Conservation (phyloP, 2,888 invertebrate species). For the Tipula helvola region DNA sequence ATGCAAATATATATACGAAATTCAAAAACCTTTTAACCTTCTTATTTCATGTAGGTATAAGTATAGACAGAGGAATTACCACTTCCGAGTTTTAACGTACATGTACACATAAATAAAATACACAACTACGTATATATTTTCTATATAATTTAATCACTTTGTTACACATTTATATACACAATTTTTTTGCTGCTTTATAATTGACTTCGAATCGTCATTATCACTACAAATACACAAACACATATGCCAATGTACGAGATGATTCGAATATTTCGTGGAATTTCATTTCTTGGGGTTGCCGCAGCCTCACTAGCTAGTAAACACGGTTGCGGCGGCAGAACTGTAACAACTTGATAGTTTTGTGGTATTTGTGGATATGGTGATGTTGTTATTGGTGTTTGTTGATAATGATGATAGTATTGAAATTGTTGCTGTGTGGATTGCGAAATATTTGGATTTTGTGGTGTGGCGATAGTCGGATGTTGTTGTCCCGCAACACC, state of each 20-base stretch:
- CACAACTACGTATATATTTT: neutral
- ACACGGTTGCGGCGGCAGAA: neutral
- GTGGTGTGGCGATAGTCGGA: no score
- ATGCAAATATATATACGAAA: no score
- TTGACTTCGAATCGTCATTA: neutral
- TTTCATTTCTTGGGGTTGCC: neutral
- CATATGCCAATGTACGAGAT: neutral
- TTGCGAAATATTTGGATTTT: neutral
- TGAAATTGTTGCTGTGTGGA: neutral
- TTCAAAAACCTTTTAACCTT: no score
- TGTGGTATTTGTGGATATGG: neutral
- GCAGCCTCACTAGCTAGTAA: neutral
- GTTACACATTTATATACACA: neutral
- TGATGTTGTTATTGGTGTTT: neutral
- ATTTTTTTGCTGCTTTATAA: neutral
- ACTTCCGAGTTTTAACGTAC: neutral
- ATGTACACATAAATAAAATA: neutral
- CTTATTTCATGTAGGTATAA: neutral
- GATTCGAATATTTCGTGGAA: neutral
- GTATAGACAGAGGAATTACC: neutral
- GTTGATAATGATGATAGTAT: neutral
- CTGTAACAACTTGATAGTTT: neutral
- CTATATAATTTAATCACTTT: neutral
- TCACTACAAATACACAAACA: neutral
- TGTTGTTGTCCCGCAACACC: neutral